These are phyloP conservation scores for Porites divaricata DNA, from an alignment of 92 coral and sea anemone species.

Conservation along the genomic window DNA sequence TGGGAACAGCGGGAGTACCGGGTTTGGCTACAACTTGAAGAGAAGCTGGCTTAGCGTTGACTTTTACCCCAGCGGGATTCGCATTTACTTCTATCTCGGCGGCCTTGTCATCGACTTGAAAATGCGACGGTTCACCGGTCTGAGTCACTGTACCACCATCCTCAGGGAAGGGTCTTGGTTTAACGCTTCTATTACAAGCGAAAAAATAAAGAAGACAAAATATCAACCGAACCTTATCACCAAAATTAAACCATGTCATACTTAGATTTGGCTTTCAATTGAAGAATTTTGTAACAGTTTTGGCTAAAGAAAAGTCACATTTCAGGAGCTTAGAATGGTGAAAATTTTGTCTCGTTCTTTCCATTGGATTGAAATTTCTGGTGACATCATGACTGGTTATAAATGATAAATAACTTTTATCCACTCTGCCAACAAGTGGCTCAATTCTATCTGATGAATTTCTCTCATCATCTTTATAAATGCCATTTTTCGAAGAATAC, in stretches of 20 bases:
- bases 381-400: slow-evolving; percentile 39
- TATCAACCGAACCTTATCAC: slow-evolving; percentile 10
- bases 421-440: slow-evolving; percentile 32
- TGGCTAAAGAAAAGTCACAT: slow-evolving; percentile 4
- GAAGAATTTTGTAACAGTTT: not conserved
- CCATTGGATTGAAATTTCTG: not conserved
- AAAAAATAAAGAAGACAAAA: slow-evolving; percentile 24
- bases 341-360: not conserved
- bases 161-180: slow-evolving; percentile 67
- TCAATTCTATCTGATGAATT: slow-evolving; percentile 18
- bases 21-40: slow-evolving; percentile 99
- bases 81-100: slow-evolving; percentile 99
- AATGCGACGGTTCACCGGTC: slow-evolving; percentile 99
- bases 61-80: slow-evolving; percentile 98
- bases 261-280: not conserved
- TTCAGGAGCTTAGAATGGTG: not conserved
- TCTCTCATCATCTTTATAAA: slow-evolving; percentile 28
- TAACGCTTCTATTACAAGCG: slow-evolving; percentile 33
- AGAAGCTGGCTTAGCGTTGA: slow-evolving; percentile 98
- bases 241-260: slow-evolving; percentile 34
- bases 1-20: slow-evolving; percentile 93
- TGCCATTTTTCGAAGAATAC: slow-evolving; percentile 4
- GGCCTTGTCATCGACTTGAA: slow-evolving; percentile 99
- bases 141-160: slow-evolving; percentile 79
- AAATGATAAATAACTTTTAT: slow-evolving; percentile 35